These are phyloP conservation scores for Plecturocebus donacophilus DNA, from an alignment of 2,113 vertebrate genomes.

Conservation along the genomic window DNA sequence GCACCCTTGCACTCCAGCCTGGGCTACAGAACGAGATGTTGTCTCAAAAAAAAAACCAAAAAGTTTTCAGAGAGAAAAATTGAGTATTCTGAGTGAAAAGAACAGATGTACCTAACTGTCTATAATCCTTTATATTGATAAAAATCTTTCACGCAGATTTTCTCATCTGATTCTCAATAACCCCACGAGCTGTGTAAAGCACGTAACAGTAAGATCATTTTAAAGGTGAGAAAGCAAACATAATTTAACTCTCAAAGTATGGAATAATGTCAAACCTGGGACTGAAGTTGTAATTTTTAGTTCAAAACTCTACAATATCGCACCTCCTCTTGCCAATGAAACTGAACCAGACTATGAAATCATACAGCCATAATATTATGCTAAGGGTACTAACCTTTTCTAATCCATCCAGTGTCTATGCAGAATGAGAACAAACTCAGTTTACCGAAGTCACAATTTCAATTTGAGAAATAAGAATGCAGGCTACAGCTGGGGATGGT, in stretches of 20 bases:
- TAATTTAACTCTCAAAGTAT: neutral
- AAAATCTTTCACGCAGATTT: constrained; percentile 5
- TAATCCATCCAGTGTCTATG: neutral
- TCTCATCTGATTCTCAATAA: constrained; percentile 40
- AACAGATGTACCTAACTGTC: neutral
- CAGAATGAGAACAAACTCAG: constrained; percentile 26
- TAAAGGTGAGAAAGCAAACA: constrained; percentile 12
- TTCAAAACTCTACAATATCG: neutral
- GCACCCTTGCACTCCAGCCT: too few relatives aligned
- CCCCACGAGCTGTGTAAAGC: neutral
- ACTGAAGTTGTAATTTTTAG: constrained; percentile 12
- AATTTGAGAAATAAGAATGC: neutral
- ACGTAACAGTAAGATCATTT: neutral
- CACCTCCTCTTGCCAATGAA: neutral
- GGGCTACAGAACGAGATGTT: too few relatives aligned
- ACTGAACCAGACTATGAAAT: constrained; percentile 28
- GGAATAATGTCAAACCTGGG: neutral
- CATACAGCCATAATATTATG: neutral
- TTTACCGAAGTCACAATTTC: neutral
- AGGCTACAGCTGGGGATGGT: neutral
- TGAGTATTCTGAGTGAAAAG: neutral
- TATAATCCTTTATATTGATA: neutral
- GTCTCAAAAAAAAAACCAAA: neutral
- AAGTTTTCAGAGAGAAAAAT: constrained; percentile 14
- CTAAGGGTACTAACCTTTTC: neutral